Conservation (phyloP, 2,113 vertebrate species). For the Pimephales promelas region DNA sequence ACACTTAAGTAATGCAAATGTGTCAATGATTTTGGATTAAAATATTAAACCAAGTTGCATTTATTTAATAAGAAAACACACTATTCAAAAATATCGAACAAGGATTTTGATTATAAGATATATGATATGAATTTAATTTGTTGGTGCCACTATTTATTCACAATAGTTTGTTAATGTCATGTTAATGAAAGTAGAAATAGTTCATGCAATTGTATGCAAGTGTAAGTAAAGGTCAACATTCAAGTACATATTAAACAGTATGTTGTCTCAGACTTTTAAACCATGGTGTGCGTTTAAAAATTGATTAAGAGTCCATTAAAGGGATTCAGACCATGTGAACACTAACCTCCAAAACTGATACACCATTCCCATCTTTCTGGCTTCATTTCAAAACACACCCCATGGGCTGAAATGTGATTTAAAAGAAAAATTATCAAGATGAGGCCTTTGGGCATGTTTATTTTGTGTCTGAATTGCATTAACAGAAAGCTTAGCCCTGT, state of each 20-base stretch:
- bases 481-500: conserved; percentile 5
- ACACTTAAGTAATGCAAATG: no score
- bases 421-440: conserved; percentile 46
- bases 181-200: neutral
- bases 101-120: no score
- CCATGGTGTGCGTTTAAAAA: neutral
- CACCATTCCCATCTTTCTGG: conserved; percentile 16
- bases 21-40: no score
- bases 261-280: neutral
- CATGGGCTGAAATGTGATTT: conserved; percentile 8
- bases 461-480: conserved; percentile 39
- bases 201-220: neutral
- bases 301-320: neutral
- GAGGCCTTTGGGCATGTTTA: conserved; percentile 26
- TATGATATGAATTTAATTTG: no score
- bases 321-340: neutral
- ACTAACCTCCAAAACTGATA: neutral
- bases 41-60: no score
- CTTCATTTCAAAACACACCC: conserved; percentile 21
- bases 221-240: neutral
- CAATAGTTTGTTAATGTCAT: no score
- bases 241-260: neutral
- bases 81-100: no score
- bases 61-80: no score
- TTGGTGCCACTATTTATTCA: no score